Evolutionary conservation across 35 echinoderm and acorn worm genomes (phyloP).

Genomic region (Ophiothrix spiculata): DNA sequence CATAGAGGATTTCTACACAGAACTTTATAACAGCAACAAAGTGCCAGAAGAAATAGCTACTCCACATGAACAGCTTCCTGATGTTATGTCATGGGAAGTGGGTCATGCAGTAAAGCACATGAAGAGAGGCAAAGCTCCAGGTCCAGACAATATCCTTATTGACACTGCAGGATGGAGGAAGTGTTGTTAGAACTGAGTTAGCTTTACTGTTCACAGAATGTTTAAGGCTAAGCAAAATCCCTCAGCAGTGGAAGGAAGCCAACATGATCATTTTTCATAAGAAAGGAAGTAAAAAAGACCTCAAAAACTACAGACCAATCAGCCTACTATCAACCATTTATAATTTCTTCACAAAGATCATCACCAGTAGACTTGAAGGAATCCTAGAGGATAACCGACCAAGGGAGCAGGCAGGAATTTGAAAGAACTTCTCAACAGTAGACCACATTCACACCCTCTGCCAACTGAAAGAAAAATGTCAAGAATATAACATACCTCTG

Average conservation of each 20-base stretch:
- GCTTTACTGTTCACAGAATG: not conserved
- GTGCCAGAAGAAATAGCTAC: too few species aligned
- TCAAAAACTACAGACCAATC: not conserved
- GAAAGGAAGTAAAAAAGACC: not conserved
- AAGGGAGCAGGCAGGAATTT: not conserved
- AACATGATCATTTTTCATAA: not conserved
- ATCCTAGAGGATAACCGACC: not conserved
- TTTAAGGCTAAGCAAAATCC: not conserved
- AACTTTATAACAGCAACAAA: too few species aligned
- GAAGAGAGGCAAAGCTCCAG: not conserved
- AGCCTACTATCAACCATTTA: not conserved
- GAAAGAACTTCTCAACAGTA: not conserved
- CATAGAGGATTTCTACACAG: too few species aligned
- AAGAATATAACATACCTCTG: not conserved
- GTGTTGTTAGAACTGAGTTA: not conserved
- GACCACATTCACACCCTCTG: not conserved
- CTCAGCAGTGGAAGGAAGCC: not conserved
- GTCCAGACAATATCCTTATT: not conserved
- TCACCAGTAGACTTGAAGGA: not conserved
- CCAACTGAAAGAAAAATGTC: not conserved
- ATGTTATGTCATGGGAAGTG: too few species aligned
- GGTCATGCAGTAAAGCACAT: not conserved
- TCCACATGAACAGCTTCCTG: too few species aligned
- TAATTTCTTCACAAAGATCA: not conserved
- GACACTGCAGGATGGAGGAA: not conserved